Conservation (phyloP, 2,888 invertebrate species). For the Periphyllus acericola region DNA sequence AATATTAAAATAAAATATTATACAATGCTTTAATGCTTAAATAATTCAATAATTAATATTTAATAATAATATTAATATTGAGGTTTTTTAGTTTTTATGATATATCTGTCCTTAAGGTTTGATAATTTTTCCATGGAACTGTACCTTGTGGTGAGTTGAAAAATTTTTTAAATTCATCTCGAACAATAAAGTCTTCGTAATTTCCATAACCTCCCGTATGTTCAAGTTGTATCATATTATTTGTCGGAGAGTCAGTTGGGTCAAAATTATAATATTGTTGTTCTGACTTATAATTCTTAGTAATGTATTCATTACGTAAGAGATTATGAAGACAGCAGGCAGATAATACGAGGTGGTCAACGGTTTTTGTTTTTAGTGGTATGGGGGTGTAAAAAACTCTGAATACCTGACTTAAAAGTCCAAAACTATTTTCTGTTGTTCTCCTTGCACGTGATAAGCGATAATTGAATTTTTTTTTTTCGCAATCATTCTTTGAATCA, state of each 20-base stretch:
- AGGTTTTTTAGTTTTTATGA: no score
- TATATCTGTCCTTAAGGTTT: no score
- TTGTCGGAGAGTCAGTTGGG: neutral
- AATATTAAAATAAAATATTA: no score
- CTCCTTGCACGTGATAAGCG: neutral
- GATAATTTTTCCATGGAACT: neutral
- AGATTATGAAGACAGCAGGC: constrained; percentile 25
- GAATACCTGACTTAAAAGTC: neutral
- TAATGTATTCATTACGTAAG: neutral
- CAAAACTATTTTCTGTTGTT: neutral
- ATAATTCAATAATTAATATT: no score
- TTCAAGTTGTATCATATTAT: neutral
- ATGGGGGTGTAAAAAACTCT: constrained; percentile 6
- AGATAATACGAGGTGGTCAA: neutral
- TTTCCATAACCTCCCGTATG: neutral
- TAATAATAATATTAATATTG: no score
- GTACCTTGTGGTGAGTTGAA: neutral
- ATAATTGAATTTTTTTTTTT: neutral
- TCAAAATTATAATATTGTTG: neutral
- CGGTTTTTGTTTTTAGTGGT: neutral
- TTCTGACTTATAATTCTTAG: constrained; percentile 12
- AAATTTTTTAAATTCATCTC: neutral
- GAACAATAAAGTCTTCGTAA: neutral
- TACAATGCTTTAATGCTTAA: no score
- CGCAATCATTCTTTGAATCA: neutral